A percentile compares a stretch with the other conserved stretches of the same genome.
phyloP scores from a whole-genome alignment of 2,113 vertebrate species.

The Lota lota region DNA sequence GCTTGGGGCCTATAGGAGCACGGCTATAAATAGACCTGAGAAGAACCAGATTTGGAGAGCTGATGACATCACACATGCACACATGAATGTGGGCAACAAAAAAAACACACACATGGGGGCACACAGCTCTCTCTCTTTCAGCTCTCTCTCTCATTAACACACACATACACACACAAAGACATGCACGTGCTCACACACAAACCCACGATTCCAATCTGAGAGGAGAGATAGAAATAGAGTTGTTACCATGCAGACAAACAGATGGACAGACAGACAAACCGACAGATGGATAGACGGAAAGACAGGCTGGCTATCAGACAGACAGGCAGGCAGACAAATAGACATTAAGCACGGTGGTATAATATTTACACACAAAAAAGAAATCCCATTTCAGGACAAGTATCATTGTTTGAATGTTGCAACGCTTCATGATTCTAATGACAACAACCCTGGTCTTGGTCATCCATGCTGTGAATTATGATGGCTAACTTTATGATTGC shows the following conservation, averaged over 20 bases:
- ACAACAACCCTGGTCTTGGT: too few species aligned
- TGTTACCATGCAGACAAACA: slow-evolving; percentile 31
- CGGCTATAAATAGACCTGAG: slow-evolving; percentile 64
- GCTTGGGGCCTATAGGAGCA: neutral
- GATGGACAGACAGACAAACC: too few species aligned
- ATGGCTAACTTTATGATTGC: too few species aligned
- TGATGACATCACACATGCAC: slow-evolving; percentile 65
- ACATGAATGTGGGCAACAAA: slow-evolving; percentile 23
- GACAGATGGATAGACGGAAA: slow-evolving; percentile 7
- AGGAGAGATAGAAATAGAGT: slow-evolving; percentile 47
- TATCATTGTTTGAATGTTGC: too few species aligned
- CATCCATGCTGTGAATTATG: too few species aligned
- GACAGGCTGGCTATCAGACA: slow-evolving; percentile 49
- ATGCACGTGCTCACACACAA: neutral
- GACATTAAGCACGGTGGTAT: too few species aligned
- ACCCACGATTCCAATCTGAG: slow-evolving; percentile 19
- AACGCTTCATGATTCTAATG: too few species aligned
- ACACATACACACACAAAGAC: slow-evolving; percentile 21
- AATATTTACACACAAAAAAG: too few species aligned
- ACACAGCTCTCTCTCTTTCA: neutral
- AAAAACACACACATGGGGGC: slow-evolving; percentile 4
- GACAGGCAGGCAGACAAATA: neutral
- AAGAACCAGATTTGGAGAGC: slow-evolving; percentile 66
- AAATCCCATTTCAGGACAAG: too few species aligned
- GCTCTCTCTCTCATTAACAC: neutral